Conservation (phyloP, 1,140 invertebrate genomes). For the Galendromus occidentalis region DNA sequence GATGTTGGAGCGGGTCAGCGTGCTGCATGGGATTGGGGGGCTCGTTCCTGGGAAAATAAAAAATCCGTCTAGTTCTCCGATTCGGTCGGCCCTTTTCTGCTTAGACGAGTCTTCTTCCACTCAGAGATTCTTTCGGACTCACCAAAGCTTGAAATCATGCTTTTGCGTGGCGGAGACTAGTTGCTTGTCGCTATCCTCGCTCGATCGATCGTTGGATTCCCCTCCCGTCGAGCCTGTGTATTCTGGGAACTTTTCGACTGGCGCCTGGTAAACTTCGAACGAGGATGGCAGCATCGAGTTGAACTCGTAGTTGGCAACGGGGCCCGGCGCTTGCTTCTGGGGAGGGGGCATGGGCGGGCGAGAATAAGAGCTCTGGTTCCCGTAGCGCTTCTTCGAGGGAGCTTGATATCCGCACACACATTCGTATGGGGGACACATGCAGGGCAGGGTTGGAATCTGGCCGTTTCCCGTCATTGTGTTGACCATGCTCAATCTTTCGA, state of each 20-base stretch:
- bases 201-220: constrained; percentile 5
- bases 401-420: background rate
- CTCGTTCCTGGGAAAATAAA: too few relatives aligned
- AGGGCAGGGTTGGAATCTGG: background rate
- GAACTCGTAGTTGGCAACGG: background rate
- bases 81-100: too few relatives aligned
- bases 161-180: too few relatives aligned
- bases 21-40: too few relatives aligned
- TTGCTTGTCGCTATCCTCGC: background rate
- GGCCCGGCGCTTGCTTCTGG: background rate
- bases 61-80: too few relatives aligned
- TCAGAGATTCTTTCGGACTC: too few relatives aligned
- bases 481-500: background rate
- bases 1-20: too few relatives aligned
- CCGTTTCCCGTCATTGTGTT: background rate
- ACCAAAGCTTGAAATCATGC: too few relatives aligned
- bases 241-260: background rate
- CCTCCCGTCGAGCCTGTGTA: background rate
- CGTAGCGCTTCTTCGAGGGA: background rate
- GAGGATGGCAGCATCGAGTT: background rate
- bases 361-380: background rate
- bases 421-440: background rate
- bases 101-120: too few relatives aligned
- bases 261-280: background rate
- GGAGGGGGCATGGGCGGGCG: background rate